phyloP scores from a whole-genome alignment of 2,888 invertebrate species.

The Apotomis turbidana region DNA sequence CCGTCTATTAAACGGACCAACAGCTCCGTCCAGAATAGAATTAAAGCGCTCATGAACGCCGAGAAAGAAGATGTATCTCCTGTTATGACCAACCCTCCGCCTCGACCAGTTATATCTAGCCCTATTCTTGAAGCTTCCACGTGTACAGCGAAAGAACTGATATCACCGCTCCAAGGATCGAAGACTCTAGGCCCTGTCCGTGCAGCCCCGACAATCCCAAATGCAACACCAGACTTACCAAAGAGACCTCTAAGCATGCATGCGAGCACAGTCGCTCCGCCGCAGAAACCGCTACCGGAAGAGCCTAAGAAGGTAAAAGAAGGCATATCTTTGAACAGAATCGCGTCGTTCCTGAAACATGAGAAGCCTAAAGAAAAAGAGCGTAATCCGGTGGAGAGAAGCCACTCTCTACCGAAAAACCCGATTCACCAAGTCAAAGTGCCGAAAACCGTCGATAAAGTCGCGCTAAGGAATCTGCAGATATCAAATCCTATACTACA shows the following conservation, averaged over 20 bases:
- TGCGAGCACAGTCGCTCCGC: constrained; percentile 55
- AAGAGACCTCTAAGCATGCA: constrained; percentile 82
- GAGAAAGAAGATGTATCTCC: constrained; percentile 72
- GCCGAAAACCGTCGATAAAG: constrained; percentile 87
- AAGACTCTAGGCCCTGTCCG: constrained; percentile 85
- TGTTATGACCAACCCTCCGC: constrained; percentile 84
- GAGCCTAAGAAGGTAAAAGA: constrained; percentile 84
- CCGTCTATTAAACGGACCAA: constrained; percentile 73
- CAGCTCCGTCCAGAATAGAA: constrained; percentile 72
- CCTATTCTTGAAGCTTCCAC: constrained; percentile 93
- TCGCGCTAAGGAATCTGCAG: constrained; percentile 88
- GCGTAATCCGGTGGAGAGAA: constrained; percentile 78
- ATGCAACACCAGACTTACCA: constrained; percentile 65
- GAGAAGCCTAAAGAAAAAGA: constrained; percentile 81
- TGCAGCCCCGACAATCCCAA: constrained; percentile 83
- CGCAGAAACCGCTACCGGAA: constrained; percentile 75
- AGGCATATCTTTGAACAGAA: constrained; percentile 86
- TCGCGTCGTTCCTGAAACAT: constrained; percentile 89
- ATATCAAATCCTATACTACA: constrained; percentile 93
- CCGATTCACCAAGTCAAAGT: constrained; percentile 84
- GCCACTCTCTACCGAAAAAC: constrained; percentile 84
- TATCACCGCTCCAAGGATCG: constrained; percentile 85
- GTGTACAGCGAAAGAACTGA: constrained; percentile 89
- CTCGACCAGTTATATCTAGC: constrained; percentile 91
- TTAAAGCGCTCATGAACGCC: constrained; percentile 72